These are phyloP conservation scores for Aleadryas rufinucha DNA, from an alignment of 2,113 vertebrate genomes.

Conservation along the genomic window DNA sequence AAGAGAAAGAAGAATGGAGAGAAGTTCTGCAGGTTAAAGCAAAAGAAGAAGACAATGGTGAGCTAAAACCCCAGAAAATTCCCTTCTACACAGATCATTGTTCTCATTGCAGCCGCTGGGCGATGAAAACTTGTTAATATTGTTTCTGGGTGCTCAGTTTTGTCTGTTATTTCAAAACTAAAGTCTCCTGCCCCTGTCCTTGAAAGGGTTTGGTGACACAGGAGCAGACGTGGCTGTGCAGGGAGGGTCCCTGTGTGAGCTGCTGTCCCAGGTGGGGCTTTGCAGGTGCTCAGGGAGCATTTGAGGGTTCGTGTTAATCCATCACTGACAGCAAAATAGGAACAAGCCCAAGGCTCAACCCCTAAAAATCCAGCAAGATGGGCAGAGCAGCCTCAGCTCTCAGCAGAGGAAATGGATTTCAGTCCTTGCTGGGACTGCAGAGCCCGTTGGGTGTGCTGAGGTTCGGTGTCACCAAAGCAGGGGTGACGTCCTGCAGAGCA, in stretches of 20 bases:
- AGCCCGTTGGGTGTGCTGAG: rapidly evolving
- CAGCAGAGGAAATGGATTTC: background rate
- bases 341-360: background rate
- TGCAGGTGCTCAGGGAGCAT: background rate
- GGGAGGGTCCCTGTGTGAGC: background rate
- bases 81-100: background rate
- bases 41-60: background rate
- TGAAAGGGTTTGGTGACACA: background rate
- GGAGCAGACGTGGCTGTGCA: background rate
- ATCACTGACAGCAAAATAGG: background rate
- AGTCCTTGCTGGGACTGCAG: background rate
- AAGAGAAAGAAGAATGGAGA: background rate
- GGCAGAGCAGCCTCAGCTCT: background rate
- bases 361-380: background rate
- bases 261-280: background rate
- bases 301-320: background rate
- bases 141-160: background rate
- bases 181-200: background rate
- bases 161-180: background rate
- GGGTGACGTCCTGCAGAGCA: rapidly evolving
- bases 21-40: background rate
- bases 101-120: background rate
- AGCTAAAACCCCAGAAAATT: background rate
- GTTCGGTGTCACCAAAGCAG: background rate
- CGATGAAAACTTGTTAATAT: background rate